Evolutionary conservation across 35 echinoderm and acorn worm species (phyloP), one percentile per base, ranked within the genome.

Genomic region (Chiridota heheva): DNA sequence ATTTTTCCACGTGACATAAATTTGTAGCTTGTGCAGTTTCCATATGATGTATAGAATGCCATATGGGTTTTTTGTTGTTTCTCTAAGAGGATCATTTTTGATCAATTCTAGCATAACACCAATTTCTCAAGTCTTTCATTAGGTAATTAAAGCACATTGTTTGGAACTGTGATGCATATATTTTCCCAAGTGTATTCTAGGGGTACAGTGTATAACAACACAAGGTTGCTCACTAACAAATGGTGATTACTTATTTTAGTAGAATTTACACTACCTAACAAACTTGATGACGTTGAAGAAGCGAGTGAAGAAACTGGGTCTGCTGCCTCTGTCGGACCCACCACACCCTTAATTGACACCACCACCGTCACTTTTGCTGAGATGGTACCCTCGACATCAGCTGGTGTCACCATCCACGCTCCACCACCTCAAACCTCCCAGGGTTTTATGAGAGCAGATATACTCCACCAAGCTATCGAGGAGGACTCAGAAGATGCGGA

Each of bases 271-370:
- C 82, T 91, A 17, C 72, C 82, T 3, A 78, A 78, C 53, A 78
- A 49, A 31, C 70, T 71, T 10, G 85, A 47, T 53, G 87, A 84
- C 57, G 90, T 81, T 8, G 84, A 93, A 42, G 90, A 93, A 18
- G 74, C 64, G 33, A 87, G 90, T 44, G 90, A 93, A 43, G 90
- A 93, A 40, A 74, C 79, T 7, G 78, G 84, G n/a, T 93, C 90
- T 39, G 88, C 83, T 51, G 69, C 90, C 5, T 93, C 90, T 0
- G 90, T 80, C 2, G 90, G 90, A 31, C 90, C 90, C 10, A 86
- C 86, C 48, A 86, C 90, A 18, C 90, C 90, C 3, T 70, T 93
- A 47, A 69, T 93, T 26, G 67, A 83, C 35, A 24, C 73, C 7
- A 33, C 85, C 34, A 59, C 61, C 44, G 58, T 65, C 45, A 77